Base-by-base conservation (phyloP, 2,888 invertebrate species). In the Noctua fimbriata region DNA sequence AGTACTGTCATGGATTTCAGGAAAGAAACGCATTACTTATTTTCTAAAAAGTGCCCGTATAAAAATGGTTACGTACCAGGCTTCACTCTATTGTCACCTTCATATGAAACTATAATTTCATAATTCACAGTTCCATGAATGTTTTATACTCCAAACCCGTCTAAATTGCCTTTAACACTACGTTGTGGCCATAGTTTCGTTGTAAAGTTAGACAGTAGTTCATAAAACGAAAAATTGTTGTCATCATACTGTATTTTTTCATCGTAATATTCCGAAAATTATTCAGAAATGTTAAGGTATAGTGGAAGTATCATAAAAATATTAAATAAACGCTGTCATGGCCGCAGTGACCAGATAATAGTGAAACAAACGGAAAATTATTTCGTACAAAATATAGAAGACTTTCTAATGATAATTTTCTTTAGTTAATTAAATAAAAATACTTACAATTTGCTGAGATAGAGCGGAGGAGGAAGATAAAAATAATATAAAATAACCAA, bases 251-350 rank as follows among this genome's bases (percentile, higher is more conserved):
- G 16, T 32, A 70, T 36, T 36, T 36, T 36, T 36, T 36, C 41
- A 67, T 44, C 32, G 28, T 69, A 55, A 63, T 60, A 47, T 63
- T 44, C 47, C 69, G 47, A 65, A 69, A 66, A 52, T 28, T 77
- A 44, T 84, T 84, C n/a, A 16, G n/a, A 71, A 84, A 84, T 16
- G 9, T 36, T 36, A 60, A 55, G 32, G 76, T 28, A 36, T 36
- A 69, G 10, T 52, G 18, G 69, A 76, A 63, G 16, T 63, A 83
- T 63, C 36, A 21, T 36, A 36, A 63, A 83, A 55, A 47, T 83
- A 28, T 76, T 55, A 69, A 28, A 80, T 55, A 60, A 69, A 60
- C 12, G n/a, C 14, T 69, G 83, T 16, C 76, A 63, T 63, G 16
- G 28, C n/a, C 47, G n/a, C 28, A 21, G 77, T 80, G 80, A 24